Percentiles rank a stretch among this genome's conserved stretches.
phyloP scores from a whole-genome alignment of 2,888 invertebrate species.

The Miltochrista miniata region DNA sequence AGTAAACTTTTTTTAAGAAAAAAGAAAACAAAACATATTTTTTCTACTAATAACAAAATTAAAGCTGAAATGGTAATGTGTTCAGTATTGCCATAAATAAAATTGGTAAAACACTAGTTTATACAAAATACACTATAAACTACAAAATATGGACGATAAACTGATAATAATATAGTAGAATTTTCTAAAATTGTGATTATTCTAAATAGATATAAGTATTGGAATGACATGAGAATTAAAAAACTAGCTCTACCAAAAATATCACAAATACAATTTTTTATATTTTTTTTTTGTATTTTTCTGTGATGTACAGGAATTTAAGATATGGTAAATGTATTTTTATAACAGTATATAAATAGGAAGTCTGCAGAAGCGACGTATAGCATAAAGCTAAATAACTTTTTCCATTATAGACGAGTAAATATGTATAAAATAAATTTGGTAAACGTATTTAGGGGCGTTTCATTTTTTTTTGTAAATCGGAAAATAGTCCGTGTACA shows the following conservation, averaged over 20 bases:
- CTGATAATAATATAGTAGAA: neutral
- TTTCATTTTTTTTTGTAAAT: neutral
- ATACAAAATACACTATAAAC: conserved; percentile 1
- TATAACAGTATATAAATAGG: conserved; percentile 8
- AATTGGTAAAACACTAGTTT: conserved; percentile 15
- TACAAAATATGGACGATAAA: neutral
- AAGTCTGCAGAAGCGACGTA: conserved; percentile 11
- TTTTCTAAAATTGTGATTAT: neutral
- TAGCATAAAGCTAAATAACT: conserved; percentile 27
- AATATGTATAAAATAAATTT: neutral
- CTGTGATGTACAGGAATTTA: conserved; percentile 18
- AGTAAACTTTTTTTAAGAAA: conserved; percentile 28
- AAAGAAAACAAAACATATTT: conserved; percentile 13
- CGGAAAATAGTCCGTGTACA: neutral
- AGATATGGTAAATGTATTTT: conserved; percentile 21
- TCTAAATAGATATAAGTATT: neutral
- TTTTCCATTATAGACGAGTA: neutral
- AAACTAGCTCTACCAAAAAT: conserved; percentile 11
- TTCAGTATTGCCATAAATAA: conserved; percentile 28
- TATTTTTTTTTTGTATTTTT: neutral
- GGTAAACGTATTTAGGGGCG: conserved; percentile 12
- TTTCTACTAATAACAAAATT: conserved; percentile 42
- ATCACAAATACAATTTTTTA: conserved; percentile 16
- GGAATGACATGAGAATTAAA: conserved; percentile 20
- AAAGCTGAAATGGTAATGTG: conserved; percentile 66